Base-by-base conservation (phyloP, 1,140 invertebrate species). In the Aricia agestis region DNA sequence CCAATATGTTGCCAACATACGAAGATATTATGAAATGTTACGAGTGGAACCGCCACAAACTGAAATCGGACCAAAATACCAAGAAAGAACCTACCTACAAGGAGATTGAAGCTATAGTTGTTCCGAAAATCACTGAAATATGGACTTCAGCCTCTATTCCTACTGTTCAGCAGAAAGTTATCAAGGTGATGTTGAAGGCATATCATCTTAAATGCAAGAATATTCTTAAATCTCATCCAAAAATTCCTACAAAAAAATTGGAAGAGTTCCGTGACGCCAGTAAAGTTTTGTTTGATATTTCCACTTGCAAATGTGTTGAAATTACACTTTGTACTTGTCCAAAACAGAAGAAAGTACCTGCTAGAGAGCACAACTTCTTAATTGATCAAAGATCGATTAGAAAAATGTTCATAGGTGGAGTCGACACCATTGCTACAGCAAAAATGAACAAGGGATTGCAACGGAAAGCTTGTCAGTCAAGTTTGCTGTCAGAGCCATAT, bases 1-100 rank as follows among this genome's bases (percentile, higher is more conserved):
- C 19, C n/a, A 70, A 70, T 17, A 61, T 70, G 45, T 42, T 70
- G 42, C 70, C 65, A 57, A 71, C 52, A 52, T 77, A 74, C 42
- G 68, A 74, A 74, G 73, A 72, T 74, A 31, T 77, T 15, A 69
- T 74, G 68, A 77, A 77, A 36, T 71, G 67, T 63, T 77, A 73
- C 52, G 71, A 77, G 18, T 77, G 71, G 73, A 77, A 42, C 10
- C 57, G 72, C 36, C 72, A 70, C n/a, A 52, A 71, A 32, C 15
- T 69, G 45, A 71, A 77, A 71, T 45, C 13, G 36, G 66, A 67
- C 32, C 32, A 15, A 18, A 1, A 66, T 36, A 72, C 42, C 61
- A 70, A 69, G 70, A 75, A 73, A 25, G 61, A 72, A 36, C 72
- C 70, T 25, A 65, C 17, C 7, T 65, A 65, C 61, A 19, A 65